Evolutionary conservation across 2,888 invertebrate genomes (phyloP).

Genomic region (Tetragonisca angustula): DNA sequence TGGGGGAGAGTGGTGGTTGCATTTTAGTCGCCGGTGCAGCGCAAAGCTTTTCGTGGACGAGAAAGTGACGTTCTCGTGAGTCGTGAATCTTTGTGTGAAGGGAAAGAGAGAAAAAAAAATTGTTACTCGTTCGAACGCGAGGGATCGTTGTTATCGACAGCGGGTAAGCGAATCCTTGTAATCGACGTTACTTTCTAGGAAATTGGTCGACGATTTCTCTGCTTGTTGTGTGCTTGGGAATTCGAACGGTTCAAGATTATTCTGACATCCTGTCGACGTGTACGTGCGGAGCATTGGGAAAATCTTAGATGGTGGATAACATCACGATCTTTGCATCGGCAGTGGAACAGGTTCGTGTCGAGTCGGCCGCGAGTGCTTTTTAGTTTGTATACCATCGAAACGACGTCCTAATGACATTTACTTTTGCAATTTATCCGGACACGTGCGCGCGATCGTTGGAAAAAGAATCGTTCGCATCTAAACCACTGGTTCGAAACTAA

Average conservation of each 20-base stretch:
- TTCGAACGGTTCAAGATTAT: neutral
- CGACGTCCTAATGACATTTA: neutral
- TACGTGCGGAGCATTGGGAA: neutral
- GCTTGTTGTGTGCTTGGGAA: too few species aligned
- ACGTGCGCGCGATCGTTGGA: neutral
- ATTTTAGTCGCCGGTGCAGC: neutral
- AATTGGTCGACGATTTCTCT: too few species aligned
- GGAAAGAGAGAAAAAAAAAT: neutral
- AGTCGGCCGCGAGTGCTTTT: constrained; percentile 13
- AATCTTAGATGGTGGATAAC: too few species aligned
- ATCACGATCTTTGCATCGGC: neutral
- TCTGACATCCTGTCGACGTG: neutral
- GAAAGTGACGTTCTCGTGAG: neutral
- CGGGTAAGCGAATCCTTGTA: too few species aligned
- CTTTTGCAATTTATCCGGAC: neutral
- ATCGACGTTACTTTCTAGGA: too few species aligned
- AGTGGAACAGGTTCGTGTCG: constrained; percentile 19
- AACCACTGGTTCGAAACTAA: neutral
- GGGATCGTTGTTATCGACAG: too few species aligned
- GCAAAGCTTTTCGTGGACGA: neutral
- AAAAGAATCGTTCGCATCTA: constrained; percentile 13
- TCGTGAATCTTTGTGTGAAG: neutral
- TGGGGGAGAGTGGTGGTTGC: neutral
- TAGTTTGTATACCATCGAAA: neutral
- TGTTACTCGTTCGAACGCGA: neutral